These are phyloP conservation scores for Heptranchias perlo DNA, from an alignment of 2,113 vertebrate species.

Conservation along the genomic window DNA sequence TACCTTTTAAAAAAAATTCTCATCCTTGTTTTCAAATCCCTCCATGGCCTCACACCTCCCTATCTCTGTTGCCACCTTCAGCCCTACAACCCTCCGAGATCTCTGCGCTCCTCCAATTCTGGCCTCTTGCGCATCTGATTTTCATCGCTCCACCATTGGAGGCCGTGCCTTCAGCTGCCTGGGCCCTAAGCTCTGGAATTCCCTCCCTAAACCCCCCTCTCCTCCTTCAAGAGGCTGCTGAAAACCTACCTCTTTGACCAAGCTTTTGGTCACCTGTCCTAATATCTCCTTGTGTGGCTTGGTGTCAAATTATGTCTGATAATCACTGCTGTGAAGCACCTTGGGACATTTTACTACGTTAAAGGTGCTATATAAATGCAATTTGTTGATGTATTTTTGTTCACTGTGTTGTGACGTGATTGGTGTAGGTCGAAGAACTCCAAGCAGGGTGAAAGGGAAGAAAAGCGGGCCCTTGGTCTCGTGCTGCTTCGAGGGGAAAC, in stretches of 20 bases:
- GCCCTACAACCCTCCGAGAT: neutral
- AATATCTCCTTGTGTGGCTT: neutral
- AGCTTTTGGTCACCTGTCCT: neutral
- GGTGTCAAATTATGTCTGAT: neutral
- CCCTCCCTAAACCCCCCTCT: too few species aligned
- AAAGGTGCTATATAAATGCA: neutral
- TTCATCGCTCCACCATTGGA: neutral
- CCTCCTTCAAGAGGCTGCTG: neutral
- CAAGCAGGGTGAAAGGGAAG: conserved; percentile 7
- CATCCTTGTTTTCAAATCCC: neutral
- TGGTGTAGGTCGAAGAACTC: neutral
- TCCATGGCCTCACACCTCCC: neutral
- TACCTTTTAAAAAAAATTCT: too few species aligned
- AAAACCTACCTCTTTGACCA: neutral
- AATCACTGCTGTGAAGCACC: neutral
- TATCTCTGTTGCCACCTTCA: neutral
- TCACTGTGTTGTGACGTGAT: neutral
- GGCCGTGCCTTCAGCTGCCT: too few species aligned
- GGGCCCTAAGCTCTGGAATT: neutral
- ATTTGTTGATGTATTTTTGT: neutral
- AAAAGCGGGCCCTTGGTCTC: neutral
- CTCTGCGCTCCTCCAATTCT: neutral
- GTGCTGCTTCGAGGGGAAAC: conserved; percentile 28
- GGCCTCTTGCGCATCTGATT: neutral
- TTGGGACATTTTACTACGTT: neutral